Evolutionary conservation across 2,113 vertebrate species (phyloP), one percentile per base, ranked within the genome.

Genomic region (Cygnus buccinator): DNA sequence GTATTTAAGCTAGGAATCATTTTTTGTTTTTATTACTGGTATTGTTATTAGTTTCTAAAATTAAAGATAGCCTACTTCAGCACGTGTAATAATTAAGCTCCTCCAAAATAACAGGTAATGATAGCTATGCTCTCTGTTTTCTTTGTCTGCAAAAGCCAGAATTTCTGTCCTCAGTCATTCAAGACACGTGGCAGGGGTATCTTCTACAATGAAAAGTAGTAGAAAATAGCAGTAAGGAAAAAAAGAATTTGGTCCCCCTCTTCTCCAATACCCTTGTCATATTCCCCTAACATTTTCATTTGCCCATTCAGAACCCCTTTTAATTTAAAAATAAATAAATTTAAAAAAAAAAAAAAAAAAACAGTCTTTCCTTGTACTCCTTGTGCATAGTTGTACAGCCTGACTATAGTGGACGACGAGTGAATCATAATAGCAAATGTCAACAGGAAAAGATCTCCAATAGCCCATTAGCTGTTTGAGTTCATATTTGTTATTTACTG

Each of bases 401-500:
- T 76, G 62, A 75, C 83, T 84, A 77, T 57, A 95, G 88, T 76
- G 85, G 83, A 92, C 0, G 3, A 88, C 62, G 10, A 4, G 80
- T 92, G 88, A 94, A 89, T 96, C 92, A 91, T 87, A 96, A 84
- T 66, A 94, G 76, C 76, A 96, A 92, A 92, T 96, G 92, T 96
- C 95, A 95, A 73, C 89, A 96, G 89, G 73, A 90, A 94, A 93
- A 91, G 65, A 92, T 92, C 94, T 96, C 84, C 62, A 37, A 46
- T 89, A 96, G 80, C 92, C 95, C 86, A 92, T 96, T 93, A 95
- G 92, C 83, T 95, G 62, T 89, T 92, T 75, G 76, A 92, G 73
- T 87, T 97, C 80, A 84, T 95, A 58, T 90, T 96, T 94, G 16
- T 93, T 96, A 93, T 96, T 95, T 96, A 87, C 88, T 91, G 90